Evolutionary conservation across 2,888 invertebrate species (phyloP).

Genomic region (Emmelina monodactyla): DNA sequence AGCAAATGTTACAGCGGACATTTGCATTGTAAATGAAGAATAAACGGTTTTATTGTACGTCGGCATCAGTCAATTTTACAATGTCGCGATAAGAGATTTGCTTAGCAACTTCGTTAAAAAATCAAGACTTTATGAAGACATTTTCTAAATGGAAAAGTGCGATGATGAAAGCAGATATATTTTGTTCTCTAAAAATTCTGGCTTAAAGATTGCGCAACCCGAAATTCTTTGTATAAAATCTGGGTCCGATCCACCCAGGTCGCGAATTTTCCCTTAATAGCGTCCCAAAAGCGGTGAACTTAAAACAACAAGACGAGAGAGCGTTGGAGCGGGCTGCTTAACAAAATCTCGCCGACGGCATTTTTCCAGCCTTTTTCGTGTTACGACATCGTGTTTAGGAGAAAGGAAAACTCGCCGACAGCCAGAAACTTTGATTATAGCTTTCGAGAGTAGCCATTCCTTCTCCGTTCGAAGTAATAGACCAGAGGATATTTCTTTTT

Average conservation of each 20-base stretch:
- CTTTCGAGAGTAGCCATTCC: conserved; percentile 55
- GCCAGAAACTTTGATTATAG: conserved; percentile 63
- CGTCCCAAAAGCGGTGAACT: conserved; percentile 38
- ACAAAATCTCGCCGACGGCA: conserved; percentile 49
- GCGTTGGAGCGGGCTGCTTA: conserved; percentile 28
- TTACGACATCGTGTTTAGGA: conserved; percentile 62
- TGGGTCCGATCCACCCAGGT: conserved; percentile 30
- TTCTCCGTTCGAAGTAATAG: conserved; percentile 56
- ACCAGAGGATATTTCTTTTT: conserved; percentile 54
- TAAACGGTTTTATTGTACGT: conserved; percentile 10
- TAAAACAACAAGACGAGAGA: conserved; percentile 49
- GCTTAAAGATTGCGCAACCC: too few species aligned
- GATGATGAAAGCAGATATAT: too few species aligned
- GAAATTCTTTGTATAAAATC: conserved; percentile 17
- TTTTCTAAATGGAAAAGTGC: neutral
- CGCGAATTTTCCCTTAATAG: conserved; percentile 40
- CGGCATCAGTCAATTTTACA: conserved; percentile 1
- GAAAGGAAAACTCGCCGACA: conserved; percentile 59
- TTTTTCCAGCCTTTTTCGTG: conserved; percentile 61
- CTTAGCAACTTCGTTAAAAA: neutral
- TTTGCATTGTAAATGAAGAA: conserved; percentile 36
- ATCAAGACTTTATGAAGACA: neutral
- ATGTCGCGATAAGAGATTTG: conserved; percentile 1
- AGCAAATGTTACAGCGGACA: conserved; percentile 34
- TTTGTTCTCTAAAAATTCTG: too few species aligned